Conservation (phyloP, 2,797 vertebrate genomes). For the Silurus aristotelis region DNA sequence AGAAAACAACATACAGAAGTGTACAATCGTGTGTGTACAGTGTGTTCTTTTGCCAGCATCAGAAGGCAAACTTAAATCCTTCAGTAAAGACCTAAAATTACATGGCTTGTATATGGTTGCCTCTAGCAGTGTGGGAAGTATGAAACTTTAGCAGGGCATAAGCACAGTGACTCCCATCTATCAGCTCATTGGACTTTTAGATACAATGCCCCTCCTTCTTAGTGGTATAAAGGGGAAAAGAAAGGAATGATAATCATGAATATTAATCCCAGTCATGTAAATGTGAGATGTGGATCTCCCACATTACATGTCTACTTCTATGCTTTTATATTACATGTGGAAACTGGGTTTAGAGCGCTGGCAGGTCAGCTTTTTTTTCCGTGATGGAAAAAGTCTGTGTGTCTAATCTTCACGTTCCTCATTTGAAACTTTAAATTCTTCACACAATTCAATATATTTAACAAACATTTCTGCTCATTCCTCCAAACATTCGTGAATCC, state of each 20-base stretch:
- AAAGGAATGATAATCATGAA: constrained; percentile 34
- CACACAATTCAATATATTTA: background rate
- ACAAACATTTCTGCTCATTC: background rate
- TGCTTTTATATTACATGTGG: constrained; percentile 15
- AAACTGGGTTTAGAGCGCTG: background rate
- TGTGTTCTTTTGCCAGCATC: constrained; percentile 28
- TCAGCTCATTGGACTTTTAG: constrained; percentile 48
- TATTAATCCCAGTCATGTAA: constrained; percentile 33
- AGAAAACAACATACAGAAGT: background rate
- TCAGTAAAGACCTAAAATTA: constrained; percentile 51
- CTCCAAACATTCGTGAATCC: background rate
- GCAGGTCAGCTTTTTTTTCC: constrained; percentile 28
- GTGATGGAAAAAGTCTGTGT: constrained; percentile 59
- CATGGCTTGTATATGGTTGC: constrained; percentile 41
- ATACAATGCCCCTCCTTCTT: constrained; percentile 58
- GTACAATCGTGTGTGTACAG: constrained; percentile 28
- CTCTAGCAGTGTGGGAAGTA: constrained; percentile 50
- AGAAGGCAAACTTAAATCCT: constrained; percentile 30
- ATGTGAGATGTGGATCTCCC: constrained; percentile 22
- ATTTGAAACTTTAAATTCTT: constrained; percentile 49
- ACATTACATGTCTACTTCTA: background rate
- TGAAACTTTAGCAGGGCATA: constrained; percentile 26
- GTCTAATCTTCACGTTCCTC: constrained; percentile 61
- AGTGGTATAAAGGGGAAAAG: background rate
- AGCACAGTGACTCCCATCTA: constrained; percentile 17